A percentile compares a stretch with the other conserved stretches of the same genome.
phyloP scores from a whole-genome alignment of 2,113 vertebrate genomes.

The Scatophagus argus region DNA sequence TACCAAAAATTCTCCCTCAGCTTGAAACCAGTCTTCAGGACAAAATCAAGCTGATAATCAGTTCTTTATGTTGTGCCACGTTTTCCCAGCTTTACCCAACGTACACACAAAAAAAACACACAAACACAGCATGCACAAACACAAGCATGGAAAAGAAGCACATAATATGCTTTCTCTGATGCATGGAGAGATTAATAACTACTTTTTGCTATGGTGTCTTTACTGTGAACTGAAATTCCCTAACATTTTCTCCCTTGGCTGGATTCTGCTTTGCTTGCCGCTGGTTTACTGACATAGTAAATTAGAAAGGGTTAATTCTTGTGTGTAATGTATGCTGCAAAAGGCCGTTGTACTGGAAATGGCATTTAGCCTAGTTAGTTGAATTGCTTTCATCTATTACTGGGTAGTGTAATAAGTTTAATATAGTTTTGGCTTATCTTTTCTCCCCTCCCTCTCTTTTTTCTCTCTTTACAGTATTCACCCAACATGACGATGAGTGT shows the following conservation, averaged over 20 bases:
- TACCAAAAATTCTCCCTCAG: background rate
- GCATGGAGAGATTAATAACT: slow-evolving; percentile 62
- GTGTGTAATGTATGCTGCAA: slow-evolving; percentile 34
- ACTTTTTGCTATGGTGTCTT: slow-evolving; percentile 31
- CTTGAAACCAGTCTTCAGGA: background rate
- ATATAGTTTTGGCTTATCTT: slow-evolving; percentile 76
- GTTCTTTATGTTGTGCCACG: background rate
- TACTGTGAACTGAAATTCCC: slow-evolving; percentile 57
- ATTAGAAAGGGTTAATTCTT: slow-evolving; percentile 21
- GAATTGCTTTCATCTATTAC: slow-evolving; percentile 58
- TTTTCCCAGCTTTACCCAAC: slow-evolving; percentile 35
- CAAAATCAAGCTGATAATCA: background rate
- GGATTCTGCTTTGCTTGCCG: slow-evolving; percentile 68
- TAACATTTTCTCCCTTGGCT: slow-evolving; percentile 69
- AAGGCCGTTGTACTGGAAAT: slow-evolving; percentile 42
- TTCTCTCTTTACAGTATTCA: slow-evolving; percentile 88
- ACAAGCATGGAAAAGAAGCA: slow-evolving; percentile 39
- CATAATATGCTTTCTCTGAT: slow-evolving; percentile 45
- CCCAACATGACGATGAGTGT: slow-evolving; percentile 95
- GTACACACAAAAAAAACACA: slow-evolving; percentile 2
- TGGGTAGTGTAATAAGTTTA: slow-evolving; percentile 54
- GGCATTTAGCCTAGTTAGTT: slow-evolving; percentile 48
- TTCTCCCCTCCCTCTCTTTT: slow-evolving; percentile 63
- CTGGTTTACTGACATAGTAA: slow-evolving; percentile 47
- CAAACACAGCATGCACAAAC: slow-evolving; percentile 40